These are phyloP conservation scores for Thereva nobilitata DNA, from an alignment of 2,888 invertebrate genomes.

Conservation along the genomic window DNA sequence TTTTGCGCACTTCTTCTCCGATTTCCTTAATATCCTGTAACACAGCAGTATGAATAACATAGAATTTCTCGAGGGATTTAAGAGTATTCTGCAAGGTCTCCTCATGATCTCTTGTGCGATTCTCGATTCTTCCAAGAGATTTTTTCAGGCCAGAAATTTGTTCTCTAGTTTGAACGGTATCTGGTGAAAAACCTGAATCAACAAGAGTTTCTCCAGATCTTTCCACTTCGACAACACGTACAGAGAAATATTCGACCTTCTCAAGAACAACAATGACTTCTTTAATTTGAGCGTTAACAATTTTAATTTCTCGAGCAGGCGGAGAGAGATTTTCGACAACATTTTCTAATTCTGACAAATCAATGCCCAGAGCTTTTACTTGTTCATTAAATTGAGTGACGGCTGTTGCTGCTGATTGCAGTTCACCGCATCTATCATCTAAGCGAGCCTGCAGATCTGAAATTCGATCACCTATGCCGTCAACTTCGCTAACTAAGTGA, in stretches of 20 bases:
- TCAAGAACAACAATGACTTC: conserved; percentile 72
- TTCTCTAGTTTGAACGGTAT: conserved; percentile 78
- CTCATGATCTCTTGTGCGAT: conserved; percentile 76
- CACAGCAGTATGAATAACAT: conserved; percentile 74
- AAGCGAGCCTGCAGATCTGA: conserved; percentile 76
- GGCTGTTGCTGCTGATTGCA: conserved; percentile 85
- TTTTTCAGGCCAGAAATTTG: conserved; percentile 77
- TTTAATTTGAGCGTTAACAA: conserved; percentile 80
- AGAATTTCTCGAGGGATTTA: conserved; percentile 81
- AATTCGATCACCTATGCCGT: conserved; percentile 74
- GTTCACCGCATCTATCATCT: conserved; percentile 74
- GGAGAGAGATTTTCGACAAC: conserved; percentile 85
- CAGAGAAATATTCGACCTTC: conserved; percentile 69
- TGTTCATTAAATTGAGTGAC: conserved; percentile 87
- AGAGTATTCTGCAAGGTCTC: conserved; percentile 78
- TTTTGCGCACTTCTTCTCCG: conserved; percentile 73
- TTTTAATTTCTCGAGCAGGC: conserved; percentile 84
- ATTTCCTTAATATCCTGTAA: conserved; percentile 78
- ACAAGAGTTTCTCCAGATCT: conserved; percentile 76
- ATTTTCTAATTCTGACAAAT: conserved; percentile 78
- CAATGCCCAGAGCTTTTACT: conserved; percentile 76
- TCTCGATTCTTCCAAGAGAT: conserved; percentile 79
- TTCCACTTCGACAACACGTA: conserved; percentile 70
- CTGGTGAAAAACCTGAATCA: conserved; percentile 83
- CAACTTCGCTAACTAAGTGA: conserved; percentile 78